Evolutionary conservation across 2,888 invertebrate genomes (phyloP), one percentile per base, ranked within the genome.

Genomic region (Patella depressa): DNA sequence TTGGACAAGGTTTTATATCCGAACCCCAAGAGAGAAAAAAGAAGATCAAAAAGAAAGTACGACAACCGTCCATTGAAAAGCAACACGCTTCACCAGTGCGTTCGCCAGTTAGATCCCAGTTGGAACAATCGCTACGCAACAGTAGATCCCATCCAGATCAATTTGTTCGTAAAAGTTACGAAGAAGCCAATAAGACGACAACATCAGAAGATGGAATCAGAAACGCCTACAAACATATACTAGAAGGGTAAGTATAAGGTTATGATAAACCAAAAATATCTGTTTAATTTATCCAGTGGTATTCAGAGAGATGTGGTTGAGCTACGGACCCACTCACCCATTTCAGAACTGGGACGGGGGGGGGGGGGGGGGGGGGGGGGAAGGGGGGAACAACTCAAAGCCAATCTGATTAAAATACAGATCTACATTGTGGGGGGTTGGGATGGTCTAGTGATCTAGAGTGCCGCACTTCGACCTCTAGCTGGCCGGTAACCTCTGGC

Each of bases 171-270:
- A 73, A 55, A 53, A 55, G 53, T 73, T 54, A 53, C 45, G 73
- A 53, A 73, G 73, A 65, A 24, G 11, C 19, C 24, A 24, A 19
- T n/a, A 65, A 45, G 73, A 78, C 75, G 53, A 69, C 72, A 11
- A 59, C 78, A 4, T 87, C 87, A 45, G 84, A 84, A 45, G 82
- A 84, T 57, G 82, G 83, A 72, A 76, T 88, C n/a, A 82, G 85
- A 72, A 84, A 82, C 57, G 88, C 87, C 0, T 89, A 89, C 80
- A 85, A 87, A 74, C 85, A 87, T 77, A 82, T 89, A 9, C 76
- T 89, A 17, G 84, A 88, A 83, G 87, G 83, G 89, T 89, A 79
- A 82, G 83, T 80, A 70, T 15, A 74, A 69, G 2, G 2, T 75
- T 19, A 57, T 55, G 24, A n/a, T 53, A 53, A 19, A 65, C 57